Evolutionary conservation across 2,888 invertebrate species (phyloP).

Genomic region (Endomychus coccineus): DNA sequence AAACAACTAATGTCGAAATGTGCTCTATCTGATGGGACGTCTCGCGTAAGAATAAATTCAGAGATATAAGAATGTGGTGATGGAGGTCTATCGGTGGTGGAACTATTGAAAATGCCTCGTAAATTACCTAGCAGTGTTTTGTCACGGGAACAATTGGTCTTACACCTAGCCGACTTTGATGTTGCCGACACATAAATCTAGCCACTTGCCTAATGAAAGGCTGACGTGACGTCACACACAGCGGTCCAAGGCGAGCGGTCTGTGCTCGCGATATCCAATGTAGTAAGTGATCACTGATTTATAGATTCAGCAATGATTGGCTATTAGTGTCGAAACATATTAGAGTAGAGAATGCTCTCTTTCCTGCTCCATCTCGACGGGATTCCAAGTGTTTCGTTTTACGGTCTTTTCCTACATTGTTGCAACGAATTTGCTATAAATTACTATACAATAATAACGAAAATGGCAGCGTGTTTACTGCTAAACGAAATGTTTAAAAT

Average conservation of each 20-base stretch:
- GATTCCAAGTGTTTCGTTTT: slow-evolving; percentile 2
- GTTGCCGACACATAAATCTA: slow-evolving; percentile 45
- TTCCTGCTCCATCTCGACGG: too few relatives aligned
- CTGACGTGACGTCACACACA: slow-evolving; percentile 37
- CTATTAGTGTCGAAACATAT: slow-evolving; percentile 29
- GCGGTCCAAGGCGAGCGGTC: slow-evolving; percentile 38
- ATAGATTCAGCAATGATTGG: slow-evolving; percentile 35
- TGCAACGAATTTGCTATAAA: slow-evolving; percentile 5
- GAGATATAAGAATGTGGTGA: too few relatives aligned
- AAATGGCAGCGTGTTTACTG: too few relatives aligned
- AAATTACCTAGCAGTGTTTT: slow-evolving; percentile 47
- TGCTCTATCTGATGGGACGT: too few relatives aligned
- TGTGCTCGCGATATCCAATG: slow-evolving; percentile 9
- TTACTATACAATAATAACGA: background rate
- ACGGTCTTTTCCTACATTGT: slow-evolving; percentile 13
- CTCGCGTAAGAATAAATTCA: too few relatives aligned
- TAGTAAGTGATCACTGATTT: slow-evolving; percentile 41
- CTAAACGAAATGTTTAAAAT: too few relatives aligned
- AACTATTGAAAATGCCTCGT: slow-evolving; percentile 36
- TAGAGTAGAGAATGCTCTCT: slow-evolving; percentile 11
- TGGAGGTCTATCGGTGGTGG: slow-evolving; percentile 8
- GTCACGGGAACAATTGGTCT: slow-evolving; percentile 48
- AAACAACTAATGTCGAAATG: too few relatives aligned
- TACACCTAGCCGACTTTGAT: slow-evolving; percentile 45
- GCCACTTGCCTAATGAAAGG: slow-evolving; percentile 47